A percentile compares a stretch with the other conserved stretches of the same genome.
phyloP scores from a whole-genome alignment of 2,113 vertebrate genomes.

The Siphamia tubifer region DNA sequence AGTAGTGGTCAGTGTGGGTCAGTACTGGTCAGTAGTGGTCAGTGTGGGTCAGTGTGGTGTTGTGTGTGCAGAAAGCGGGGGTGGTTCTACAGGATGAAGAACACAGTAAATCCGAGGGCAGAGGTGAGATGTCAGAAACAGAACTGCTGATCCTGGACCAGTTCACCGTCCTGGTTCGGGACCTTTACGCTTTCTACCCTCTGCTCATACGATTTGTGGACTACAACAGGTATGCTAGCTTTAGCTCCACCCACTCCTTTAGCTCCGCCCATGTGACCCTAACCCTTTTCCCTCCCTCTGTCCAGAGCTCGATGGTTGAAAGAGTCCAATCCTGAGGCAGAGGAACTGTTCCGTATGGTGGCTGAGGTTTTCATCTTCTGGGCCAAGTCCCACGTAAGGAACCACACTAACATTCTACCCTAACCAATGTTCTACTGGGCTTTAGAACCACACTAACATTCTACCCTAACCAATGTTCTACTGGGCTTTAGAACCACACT shows the following conservation, averaged over 20 bases:
- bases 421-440: too few species aligned
- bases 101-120: conserved; percentile 90
- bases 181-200: conserved; percentile 97
- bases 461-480: too few species aligned
- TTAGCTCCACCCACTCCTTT: too few species aligned
- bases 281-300: neutral
- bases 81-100: conserved; percentile 93
- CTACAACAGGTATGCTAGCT: conserved; percentile 92
- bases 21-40: too few species aligned
- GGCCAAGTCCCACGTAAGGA: conserved; percentile 94
- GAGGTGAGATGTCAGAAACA: conserved; percentile 95
- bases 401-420: neutral
- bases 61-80: conserved; percentile 88
- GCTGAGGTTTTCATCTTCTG: conserved; percentile 97
- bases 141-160: conserved; percentile 97
- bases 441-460: too few species aligned
- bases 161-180: conserved; percentile 91
- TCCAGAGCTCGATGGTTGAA: conserved; percentile 93
- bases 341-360: conserved; percentile 96
- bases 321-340: conserved; percentile 89
- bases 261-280: neutral
- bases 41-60: too few species aligned
- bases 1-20: too few species aligned
- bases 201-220: conserved; percentile 96
- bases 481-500: too few species aligned